phyloP scores from a whole-genome alignment of 2,113 vertebrate species.

The Climacteris rufus region DNA sequence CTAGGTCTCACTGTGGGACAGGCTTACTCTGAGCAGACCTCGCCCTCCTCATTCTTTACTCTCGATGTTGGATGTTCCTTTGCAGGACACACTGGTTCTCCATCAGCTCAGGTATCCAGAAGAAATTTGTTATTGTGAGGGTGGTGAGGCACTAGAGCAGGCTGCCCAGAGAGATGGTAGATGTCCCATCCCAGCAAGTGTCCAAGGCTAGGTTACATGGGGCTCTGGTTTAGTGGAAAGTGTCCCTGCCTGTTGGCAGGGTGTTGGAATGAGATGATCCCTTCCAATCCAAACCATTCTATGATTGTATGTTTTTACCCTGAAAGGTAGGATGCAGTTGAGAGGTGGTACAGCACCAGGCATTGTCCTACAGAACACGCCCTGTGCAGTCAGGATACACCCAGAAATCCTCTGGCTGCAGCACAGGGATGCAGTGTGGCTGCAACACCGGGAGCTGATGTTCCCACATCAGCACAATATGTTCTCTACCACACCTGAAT shows the following conservation, averaged over 20 bases:
- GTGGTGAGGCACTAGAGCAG: no score
- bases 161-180: not conserved
- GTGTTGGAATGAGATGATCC: not conserved
- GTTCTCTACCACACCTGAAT: not conserved
- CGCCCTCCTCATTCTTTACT: not conserved
- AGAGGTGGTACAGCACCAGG: not conserved
- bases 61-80: not conserved
- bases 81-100: not conserved
- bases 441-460: not conserved
- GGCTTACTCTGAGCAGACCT: not conserved
- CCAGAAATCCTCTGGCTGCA: not conserved
- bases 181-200: not conserved
- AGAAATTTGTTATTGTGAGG: not conserved
- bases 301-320: not conserved
- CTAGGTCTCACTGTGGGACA: not conserved
- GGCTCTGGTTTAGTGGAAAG: not conserved
- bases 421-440: not conserved
- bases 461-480: fast-evolving
- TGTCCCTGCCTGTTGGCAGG: no score
- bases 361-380: fast-evolving
- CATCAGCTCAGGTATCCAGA: not conserved
- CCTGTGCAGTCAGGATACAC: not conserved
- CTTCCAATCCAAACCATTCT: not conserved
- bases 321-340: not conserved
- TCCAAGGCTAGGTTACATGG: not conserved